Base-by-base conservation (phyloP, 2,888 invertebrate genomes). In the Drosophila anceps region DNA sequence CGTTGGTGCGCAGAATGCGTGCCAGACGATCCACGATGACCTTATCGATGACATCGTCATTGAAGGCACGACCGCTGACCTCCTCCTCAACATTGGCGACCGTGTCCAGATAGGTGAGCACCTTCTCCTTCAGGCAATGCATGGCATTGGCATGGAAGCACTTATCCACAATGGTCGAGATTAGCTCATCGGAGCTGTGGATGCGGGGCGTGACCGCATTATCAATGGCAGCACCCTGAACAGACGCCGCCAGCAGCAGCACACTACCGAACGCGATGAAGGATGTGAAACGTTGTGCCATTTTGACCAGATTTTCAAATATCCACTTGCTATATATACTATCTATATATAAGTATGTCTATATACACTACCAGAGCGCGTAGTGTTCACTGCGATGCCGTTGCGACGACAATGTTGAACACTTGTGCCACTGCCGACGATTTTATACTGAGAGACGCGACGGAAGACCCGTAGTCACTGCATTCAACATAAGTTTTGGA, bases 111-210 rank as follows among this genome's bases (percentile, higher is more conserved):
- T 95, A 97, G 63, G 94, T 95, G 35, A 97, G 94, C 86, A 97
- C 96, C 93, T 96, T 96, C 92, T 95, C 95, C 93, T 96, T 96
- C 81, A 97, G 94, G 89, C 97, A 97, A 91, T 95, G 94, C 92
- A 96, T 95, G 9, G 95, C 95, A 71, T 95, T 94, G 54, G 94
- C 94, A 81, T 94, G 94, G 91, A 95, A 95, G 94, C 97, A 97
- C 91, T 95, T 95, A 93, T 95, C 95, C 84, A 96, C 94, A 87
- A 96, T 95, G 90, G 95, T 94, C 68, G 95, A 94, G 82, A 97
- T 94, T 53, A 96, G 93, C 92, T 96, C 95, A 84, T 96, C 96
- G 92, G 96, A 95, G 77, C 94, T 94, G 84, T 93, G 92, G 83
- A 95, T 94, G 73, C 95, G 94, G 48, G 94, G 94, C 44, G 94